These are phyloP conservation scores for Lysandra bellargus DNA, from an alignment of 2,888 invertebrate species.

Conservation along the genomic window DNA sequence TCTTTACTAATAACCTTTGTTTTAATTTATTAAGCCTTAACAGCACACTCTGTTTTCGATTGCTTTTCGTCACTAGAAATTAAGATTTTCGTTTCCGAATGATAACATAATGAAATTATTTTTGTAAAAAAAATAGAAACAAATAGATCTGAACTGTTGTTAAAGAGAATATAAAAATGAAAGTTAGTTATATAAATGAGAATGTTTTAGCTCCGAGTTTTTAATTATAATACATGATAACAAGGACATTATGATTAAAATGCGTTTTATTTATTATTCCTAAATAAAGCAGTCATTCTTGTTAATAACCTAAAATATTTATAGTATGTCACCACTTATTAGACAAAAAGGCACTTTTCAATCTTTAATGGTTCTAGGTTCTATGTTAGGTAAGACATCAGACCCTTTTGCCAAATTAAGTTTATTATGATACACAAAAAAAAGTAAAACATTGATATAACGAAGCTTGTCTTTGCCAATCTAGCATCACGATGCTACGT, in stretches of 20 bases:
- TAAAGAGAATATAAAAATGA: conserved; percentile 52
- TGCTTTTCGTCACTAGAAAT: conserved; percentile 46
- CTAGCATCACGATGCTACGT: too few species aligned
- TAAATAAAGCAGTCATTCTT: not conserved
- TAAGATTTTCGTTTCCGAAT: conserved; percentile 49
- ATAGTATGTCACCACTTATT: too few species aligned
- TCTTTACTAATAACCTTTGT: not conserved
- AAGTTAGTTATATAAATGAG: conserved; percentile 65
- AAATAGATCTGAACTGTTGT: conserved; percentile 56
- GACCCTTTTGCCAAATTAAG: too few species aligned
- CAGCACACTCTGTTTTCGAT: not conserved
- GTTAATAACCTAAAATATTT: too few species aligned
- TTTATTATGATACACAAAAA: too few species aligned
- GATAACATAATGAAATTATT: conserved; percentile 62
- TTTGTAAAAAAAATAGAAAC: conserved; percentile 63
- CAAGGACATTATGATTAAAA: conserved; percentile 48
- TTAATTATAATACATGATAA: conserved; percentile 69
- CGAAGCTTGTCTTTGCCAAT: too few species aligned
- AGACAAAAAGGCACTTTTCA: too few species aligned
- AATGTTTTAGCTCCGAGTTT: conserved; percentile 76
- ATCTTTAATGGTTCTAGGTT: too few species aligned
- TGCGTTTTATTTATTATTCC: conserved; percentile 31
- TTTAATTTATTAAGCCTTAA: not conserved
- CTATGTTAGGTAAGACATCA: too few species aligned
- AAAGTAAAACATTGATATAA: too few species aligned